Evolutionary conservation across 1,140 invertebrate species (phyloP).

Genomic region (Lepidotrigona ventralis): DNA sequence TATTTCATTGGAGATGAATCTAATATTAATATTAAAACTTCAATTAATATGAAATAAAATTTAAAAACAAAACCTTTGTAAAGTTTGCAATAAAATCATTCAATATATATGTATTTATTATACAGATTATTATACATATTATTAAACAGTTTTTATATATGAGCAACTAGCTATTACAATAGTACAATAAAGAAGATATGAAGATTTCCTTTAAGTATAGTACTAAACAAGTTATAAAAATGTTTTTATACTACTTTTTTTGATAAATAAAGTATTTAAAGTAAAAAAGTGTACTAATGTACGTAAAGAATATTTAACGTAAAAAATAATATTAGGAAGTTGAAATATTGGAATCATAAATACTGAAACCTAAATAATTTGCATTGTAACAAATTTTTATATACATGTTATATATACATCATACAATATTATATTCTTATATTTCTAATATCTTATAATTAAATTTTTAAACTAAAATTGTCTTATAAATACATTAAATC

Average conservation of each 20-base stretch:
- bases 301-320: neutral
- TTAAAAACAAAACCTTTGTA: constrained; percentile 23
- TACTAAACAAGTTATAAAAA: neutral
- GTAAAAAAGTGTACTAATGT: neutral
- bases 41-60: constrained; percentile 21
- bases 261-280: constrained; percentile 9
- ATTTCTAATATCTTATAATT: neutral
- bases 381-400: constrained; percentile 15
- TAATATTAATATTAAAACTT: constrained; percentile 18
- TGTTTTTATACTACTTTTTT: constrained; percentile 9
- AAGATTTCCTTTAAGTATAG: neutral
- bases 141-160: neutral
- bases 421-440: constrained; percentile 2
- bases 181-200: neutral
- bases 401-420: neutral
- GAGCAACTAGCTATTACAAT: neutral
- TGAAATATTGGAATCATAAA: constrained; percentile 15
- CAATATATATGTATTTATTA: constrained; percentile 16
- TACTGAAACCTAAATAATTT: constrained; percentile 8
- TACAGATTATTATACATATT: too few species aligned
- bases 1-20: neutral
- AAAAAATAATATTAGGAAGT: constrained; percentile 27
- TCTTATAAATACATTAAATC: neutral
- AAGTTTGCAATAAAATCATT: constrained; percentile 50
- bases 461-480: constrained; percentile 1